Base-by-base conservation (phyloP, 2,113 vertebrate genomes). In the Ardeotis arabs region DNA sequence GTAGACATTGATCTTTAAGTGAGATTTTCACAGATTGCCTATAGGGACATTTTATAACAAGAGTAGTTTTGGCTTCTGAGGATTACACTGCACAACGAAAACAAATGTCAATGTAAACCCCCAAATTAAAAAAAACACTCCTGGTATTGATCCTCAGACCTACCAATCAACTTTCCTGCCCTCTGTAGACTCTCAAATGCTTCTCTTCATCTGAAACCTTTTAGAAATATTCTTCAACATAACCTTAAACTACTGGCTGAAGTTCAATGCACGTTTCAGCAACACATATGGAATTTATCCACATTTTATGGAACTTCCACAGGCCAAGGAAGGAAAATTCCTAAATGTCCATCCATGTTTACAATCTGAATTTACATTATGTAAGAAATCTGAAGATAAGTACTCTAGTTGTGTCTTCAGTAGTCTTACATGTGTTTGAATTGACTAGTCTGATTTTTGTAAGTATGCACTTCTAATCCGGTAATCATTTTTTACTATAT, bases 41-140 rank as follows among this genome's bases (percentile, higher is more conserved):
- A 68, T 12, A 63, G 90, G 74, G 90, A 94, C 55, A 58, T 93
- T 87, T 94, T 95, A 93, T 24, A 96, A 87, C 67, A 95, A 87
- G 96, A 96, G 93, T 62, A 45, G 81, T 86, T 95, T 93, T 44
- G 87, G 60, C 63, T 95, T 84, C 9, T 95, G 95, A 63, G 74
- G 75, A 95, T 97, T 96, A 97, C 27, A 84, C 49, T 93, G 52
- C 93, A 86, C 96, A 97, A 95, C 58, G 84, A 97, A 97, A 98
- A 96, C 88, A 94, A 96, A 96, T 77, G 95, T 97, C 90, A 95
- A 85, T 93, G 86, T 93, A 97, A 97, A 96, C 95, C 89, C 93
- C 82, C 47, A 60, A 58, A 90, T 70, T 35, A 90, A 97, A 90
- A 35, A 97, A 93, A n/a, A 5, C 29, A 87, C 85, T 98, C 95